Conservation (phyloP, 53 echinoderm and acorn worm species). For the Apostichopus leukothele region DNA sequence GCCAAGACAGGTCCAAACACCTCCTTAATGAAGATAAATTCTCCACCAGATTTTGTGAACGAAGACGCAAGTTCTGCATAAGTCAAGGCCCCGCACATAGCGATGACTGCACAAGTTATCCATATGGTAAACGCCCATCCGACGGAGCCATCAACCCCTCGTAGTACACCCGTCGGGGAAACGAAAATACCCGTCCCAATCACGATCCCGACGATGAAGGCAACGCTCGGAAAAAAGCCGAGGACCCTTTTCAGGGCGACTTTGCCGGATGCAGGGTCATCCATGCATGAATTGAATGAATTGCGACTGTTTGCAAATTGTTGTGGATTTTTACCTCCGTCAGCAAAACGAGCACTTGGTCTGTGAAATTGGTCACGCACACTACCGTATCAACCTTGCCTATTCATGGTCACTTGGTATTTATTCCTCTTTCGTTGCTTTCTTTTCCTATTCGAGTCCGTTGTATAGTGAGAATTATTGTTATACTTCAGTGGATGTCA, state of each 20-base stretch:
- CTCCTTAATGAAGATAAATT: constrained; percentile 60
- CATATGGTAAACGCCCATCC: constrained; percentile 55
- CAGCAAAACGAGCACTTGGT: too few relatives aligned
- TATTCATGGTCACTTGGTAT: too few relatives aligned
- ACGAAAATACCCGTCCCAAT: constrained; percentile 76
- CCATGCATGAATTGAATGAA: neutral
- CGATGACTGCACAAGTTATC: constrained; percentile 50
- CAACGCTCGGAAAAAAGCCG: constrained; percentile 64
- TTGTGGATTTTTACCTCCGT: neutral
- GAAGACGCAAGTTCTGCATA: constrained; percentile 73
- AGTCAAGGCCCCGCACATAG: constrained; percentile 69
- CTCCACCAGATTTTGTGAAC: constrained; percentile 80
- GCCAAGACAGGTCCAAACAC: constrained; percentile 59
- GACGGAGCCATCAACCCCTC: constrained; percentile 56
- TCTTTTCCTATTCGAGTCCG: too few relatives aligned
- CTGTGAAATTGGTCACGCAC: too few relatives aligned
- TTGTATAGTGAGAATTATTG: too few relatives aligned
- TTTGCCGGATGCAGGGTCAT: neutral
- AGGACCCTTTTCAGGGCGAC: constrained; percentile 55
- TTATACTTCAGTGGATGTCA: too few relatives aligned
- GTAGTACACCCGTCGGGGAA: constrained; percentile 63
- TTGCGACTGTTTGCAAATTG: neutral
- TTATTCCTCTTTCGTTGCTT: too few relatives aligned
- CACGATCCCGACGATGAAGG: constrained; percentile 72
- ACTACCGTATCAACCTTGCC: too few relatives aligned